Percentiles rank a stretch among this genome's conserved stretches.
These are phyloP conservation scores for Argya squamiceps DNA, from an alignment of 2,797 vertebrate species.

Conservation along the genomic window DNA sequence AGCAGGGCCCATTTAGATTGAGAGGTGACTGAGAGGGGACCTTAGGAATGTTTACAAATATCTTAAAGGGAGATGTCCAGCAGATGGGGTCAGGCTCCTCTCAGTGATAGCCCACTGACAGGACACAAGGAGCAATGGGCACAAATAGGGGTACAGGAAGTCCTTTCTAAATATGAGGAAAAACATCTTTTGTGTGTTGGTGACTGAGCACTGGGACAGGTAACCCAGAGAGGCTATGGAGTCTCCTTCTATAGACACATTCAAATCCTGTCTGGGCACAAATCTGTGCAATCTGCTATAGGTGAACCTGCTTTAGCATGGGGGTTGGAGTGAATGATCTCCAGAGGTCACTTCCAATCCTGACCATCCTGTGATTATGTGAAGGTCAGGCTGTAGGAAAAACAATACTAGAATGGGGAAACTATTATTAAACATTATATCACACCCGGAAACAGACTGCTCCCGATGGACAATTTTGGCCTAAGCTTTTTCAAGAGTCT, in stretches of 20 bases:
- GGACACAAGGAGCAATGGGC: rapidly evolving
- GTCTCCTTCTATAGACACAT: background rate
- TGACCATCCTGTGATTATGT: too few species aligned
- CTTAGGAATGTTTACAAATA: background rate
- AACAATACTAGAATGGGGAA: background rate
- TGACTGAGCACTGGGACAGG: background rate
- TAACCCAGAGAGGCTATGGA: background rate
- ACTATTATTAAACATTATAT: background rate
- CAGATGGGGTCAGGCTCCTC: background rate
- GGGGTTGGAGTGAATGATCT: background rate
- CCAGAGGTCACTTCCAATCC: background rate
- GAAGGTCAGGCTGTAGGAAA: background rate
- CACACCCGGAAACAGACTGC: background rate
- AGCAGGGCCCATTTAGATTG: background rate
- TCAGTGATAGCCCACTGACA: background rate
- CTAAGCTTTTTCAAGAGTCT: background rate
- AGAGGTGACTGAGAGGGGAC: background rate
- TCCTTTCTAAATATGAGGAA: background rate
- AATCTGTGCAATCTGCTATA: background rate
- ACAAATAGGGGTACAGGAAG: background rate
- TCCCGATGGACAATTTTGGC: background rate
- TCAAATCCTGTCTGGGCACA: background rate
- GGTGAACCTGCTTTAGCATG: background rate
- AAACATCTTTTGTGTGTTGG: background rate
- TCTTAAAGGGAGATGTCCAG: background rate